Evolutionary conservation across 2,888 invertebrate species (phyloP), one percentile per base, ranked within the genome.

Genomic region (Argyra leucocephala): DNA sequence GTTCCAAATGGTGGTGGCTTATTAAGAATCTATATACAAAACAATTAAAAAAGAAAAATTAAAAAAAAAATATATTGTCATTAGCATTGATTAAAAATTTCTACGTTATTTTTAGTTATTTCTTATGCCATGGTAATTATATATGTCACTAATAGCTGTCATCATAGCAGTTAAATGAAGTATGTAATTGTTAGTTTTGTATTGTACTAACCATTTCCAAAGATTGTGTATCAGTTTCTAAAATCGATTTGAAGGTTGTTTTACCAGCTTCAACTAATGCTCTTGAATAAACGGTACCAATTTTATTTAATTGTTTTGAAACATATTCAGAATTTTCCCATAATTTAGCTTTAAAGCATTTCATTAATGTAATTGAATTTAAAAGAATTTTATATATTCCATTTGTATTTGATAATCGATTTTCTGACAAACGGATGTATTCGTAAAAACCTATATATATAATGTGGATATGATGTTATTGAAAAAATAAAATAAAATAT

Each of bases 281-380:
- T 1, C 81, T 81, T 22, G 89, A 86, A 69, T 87, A 82, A 0
- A 85, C 83, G 10, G 83, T 83, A 1, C 89, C 90, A 68, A 91
- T 89, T 61, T 88, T 87, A 65, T 83, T 84, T 62, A 92, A 76
- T 74, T 91, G 91, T 71, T 85, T 84, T 67, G 85, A 82, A 23
- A 91, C 83, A 74, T 82, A 86, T 1, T 78, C 78, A 0, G 90
- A 89, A 75, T 90, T 86, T 73, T 90, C 89, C 91, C 92, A 92
- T 60, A 91, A 77, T 70, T 83, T 83, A 0, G 86, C 83, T 31
- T 79, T 73, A 68, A 90, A 81, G 73, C 89, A 88, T 79, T 91
- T 90, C 7, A 83, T 80, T 65, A 91, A 79, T 31, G 84, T 78
- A 23, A 86, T 76, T 0, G 88, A 78, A 76, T 84, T 86, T 5